Evolutionary conservation across 2,113 vertebrate species (phyloP), one percentile per base, ranked within the genome.

Genomic region (Callipepla californica): DNA sequence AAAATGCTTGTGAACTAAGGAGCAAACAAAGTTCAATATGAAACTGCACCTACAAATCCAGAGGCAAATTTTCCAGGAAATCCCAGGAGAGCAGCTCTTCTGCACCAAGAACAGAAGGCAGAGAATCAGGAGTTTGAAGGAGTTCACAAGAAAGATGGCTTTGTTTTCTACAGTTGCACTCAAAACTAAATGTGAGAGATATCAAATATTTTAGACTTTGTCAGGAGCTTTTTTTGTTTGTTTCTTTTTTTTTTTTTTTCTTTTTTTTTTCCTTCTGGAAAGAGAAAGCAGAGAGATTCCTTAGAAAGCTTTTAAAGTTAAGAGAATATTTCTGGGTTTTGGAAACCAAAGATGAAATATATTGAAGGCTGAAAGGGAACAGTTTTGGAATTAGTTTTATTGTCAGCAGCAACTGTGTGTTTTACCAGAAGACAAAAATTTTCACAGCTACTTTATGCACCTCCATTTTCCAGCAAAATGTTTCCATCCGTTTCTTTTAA

Each of bases 401-500:
- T 59, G 28, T 80, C 72, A 83, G 59, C 45, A 67, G 16, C 42
- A 87, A 48, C 45, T 5, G 1, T 44, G 47, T 91, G 36, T 58
- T 82, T 69, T 66, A 77, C 17, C 44, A 67, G 75, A 36, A 87
- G 87, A 66, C 20, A 93, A 59, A 90, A 70, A 25, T 9, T 9
- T 91, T 87, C 66, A 81, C 32, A 84, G 42, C 14, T 80, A 45
- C 76, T 91, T 90, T 67, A 44, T 55, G 26, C 34, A 85, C n/a
- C 5, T 90, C 85, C 17, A 73, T 85, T 94, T 94, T 25, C 72
- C 55, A 78, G 47, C 8, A 69, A 63, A 91, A 63, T 62, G 42
- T 74, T 90, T 90, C 74, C 14, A 69, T 63, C 55, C 6, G 16
- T 79, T 89, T 73, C 16, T 76, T 94, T 87, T 70, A 44, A 40